Base-by-base conservation (phyloP, 1,140 invertebrate genomes). In the Spodoptera frugiperda region DNA sequence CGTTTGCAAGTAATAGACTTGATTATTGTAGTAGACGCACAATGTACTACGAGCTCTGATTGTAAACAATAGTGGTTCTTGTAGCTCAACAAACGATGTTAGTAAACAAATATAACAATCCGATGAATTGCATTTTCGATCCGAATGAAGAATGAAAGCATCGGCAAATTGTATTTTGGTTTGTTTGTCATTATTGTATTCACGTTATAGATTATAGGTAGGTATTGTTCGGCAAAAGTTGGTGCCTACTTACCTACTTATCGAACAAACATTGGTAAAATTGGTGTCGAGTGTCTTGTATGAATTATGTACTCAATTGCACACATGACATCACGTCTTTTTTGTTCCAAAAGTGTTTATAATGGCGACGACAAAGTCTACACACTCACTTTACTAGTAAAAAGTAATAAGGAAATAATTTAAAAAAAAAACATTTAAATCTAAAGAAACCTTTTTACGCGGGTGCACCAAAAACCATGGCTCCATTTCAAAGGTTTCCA, bases 31-130 rank as follows among this genome's bases (percentile, higher is more conserved):
- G 33, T 39, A 39, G 44, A 39, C 25, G 8, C 15, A 61, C 57
- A 10, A 33, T n/a, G 5, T 61, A 30, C 9, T 15, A n/a, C 44
- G 59, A 12, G 25, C 5, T 4, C 5, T 25, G 25, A 25, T 25
- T 25, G 11, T 14, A 48, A 67, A 67, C 19, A 48, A 48, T 17
- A 63, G n/a, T 17, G 4, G 49, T 49, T 67, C 39, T 67, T 67
- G 17, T 49, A 67, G 48, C 19, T 9, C 44, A 19, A 46, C 15
- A 48, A 4, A 21, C 17, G 21, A n/a, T 67, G 63, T 67, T 67
- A 33, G 63, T 67, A 67, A 67, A 67, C 63, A 67, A 67, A 48
- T 25, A 48, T 49, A 67, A 67, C 33, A 48, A 49, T 49, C 49
- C 63, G 44, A 67, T 25, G 63, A 67, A 19, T n/a, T 21, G 19